These are phyloP conservation scores for Nephrotoma guestfalica DNA, from an alignment of 2,888 invertebrate genomes.

Conservation along the genomic window DNA sequence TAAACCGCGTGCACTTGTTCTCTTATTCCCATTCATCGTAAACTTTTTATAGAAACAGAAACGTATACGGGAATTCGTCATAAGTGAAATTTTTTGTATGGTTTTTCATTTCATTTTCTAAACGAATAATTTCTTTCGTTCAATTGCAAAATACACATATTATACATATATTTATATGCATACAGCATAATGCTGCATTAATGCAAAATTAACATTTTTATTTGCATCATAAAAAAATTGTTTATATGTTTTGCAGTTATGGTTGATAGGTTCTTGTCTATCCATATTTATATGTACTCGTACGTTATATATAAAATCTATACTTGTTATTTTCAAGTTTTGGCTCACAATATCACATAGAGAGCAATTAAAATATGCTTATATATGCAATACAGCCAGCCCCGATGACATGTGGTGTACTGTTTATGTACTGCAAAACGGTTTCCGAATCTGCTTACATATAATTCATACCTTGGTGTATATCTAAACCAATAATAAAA, in stretches of 20 bases:
- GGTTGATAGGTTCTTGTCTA: too few relatives aligned
- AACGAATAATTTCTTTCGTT: background rate
- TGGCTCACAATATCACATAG: background rate
- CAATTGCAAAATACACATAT: background rate
- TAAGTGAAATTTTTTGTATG: background rate
- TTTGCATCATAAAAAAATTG: background rate
- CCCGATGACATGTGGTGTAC: background rate
- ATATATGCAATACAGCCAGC: background rate
- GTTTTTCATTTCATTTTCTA: background rate
- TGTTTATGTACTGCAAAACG: background rate
- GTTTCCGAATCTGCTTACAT: background rate
- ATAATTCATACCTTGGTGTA: background rate
- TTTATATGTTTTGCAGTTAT: too few relatives aligned
- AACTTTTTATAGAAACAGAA: too few relatives aligned
- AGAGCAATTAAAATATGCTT: background rate
- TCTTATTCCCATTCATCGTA: too few relatives aligned
- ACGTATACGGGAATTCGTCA: too few relatives aligned
- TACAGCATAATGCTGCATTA: background rate
- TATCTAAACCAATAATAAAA: background rate
- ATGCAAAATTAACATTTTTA: background rate
- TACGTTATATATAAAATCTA: background rate
- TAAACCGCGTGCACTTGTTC: too few relatives aligned
- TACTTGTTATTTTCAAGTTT: background rate
- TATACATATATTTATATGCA: background rate
- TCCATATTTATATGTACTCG: too few relatives aligned